Evolutionary conservation across 2,888 invertebrate species (phyloP).

Genomic region (Lydus trimaculatus): DNA sequence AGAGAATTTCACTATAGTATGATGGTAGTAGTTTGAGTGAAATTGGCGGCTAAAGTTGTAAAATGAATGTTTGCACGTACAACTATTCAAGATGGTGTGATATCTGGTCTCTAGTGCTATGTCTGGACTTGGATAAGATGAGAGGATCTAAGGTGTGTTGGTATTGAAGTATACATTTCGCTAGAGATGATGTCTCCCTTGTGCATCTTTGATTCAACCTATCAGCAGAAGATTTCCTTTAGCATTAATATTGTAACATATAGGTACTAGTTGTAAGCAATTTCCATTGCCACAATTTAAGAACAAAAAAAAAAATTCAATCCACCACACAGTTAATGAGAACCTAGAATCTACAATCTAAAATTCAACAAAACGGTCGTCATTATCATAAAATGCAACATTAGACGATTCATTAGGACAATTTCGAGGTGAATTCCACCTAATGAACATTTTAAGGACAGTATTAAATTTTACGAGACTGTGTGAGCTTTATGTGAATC

Average conservation of each 20-base stretch:
- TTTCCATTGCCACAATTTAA: not conserved
- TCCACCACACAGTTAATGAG: not conserved
- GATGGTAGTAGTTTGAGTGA: not conserved
- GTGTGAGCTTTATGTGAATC: slow-evolving; percentile 23
- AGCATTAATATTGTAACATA: not conserved
- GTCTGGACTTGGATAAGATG: slow-evolving; percentile 13
- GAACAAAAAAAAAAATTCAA: not conserved
- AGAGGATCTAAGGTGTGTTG: not conserved
- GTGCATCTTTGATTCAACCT: not conserved
- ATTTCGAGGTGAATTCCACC: slow-evolving; percentile 25
- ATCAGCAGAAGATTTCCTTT: not conserved
- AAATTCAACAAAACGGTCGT: slow-evolving; percentile 3
- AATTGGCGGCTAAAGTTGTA: slow-evolving; percentile 13
- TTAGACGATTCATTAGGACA: slow-evolving; percentile 36
- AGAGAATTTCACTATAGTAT: not conserved
- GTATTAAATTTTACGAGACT: slow-evolving; percentile 36
- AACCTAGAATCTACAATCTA: not conserved
- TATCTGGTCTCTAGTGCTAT: slow-evolving; percentile 27
- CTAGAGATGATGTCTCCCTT: slow-evolving; percentile 3
- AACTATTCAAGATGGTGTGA: slow-evolving; percentile 21
- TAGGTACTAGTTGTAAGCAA: not conserved
- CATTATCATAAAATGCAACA: slow-evolving; percentile 31
- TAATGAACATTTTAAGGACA: slow-evolving; percentile 35
- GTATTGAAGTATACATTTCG: not conserved
- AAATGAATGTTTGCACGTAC: slow-evolving; percentile 31